A percentile compares a stretch with the other conserved stretches of the same genome.
These are phyloP conservation scores for Syndactyla subalaris DNA, from an alignment of 2,797 vertebrate genomes.

Conservation along the genomic window DNA sequence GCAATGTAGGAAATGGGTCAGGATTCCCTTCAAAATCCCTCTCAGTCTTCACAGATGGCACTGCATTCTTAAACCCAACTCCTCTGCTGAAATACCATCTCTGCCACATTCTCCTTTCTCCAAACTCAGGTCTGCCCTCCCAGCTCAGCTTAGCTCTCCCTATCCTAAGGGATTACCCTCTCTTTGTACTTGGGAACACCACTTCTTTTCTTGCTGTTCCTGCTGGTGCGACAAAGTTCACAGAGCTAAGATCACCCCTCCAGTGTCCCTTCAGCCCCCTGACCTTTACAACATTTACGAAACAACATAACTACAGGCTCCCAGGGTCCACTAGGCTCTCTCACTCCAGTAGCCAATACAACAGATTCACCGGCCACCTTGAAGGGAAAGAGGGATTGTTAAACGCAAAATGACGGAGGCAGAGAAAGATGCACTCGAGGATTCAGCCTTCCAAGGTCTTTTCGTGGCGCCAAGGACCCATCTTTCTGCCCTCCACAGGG, in stretches of 20 bases:
- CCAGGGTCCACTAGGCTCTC: constrained; percentile 61
- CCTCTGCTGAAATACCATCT: not conserved
- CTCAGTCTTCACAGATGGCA: not conserved
- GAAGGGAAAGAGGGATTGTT: constrained; percentile 67
- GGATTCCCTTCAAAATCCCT: not conserved
- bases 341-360: constrained; percentile 57
- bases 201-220: not conserved
- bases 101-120: not conserved
- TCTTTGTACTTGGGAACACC: not conserved
- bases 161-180: not conserved
- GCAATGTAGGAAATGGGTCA: constrained; percentile 19
- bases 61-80: not conserved
- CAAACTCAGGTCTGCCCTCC: not conserved
- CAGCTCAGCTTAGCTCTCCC: constrained; percentile 16
- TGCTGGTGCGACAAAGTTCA: constrained; percentile 16
- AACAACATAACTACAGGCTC: constrained; percentile 68
- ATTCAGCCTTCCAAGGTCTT: constrained; percentile 57
- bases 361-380: constrained; percentile 59
- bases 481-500: constrained; percentile 1
- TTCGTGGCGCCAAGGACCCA: constrained; percentile 24
- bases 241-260: constrained; percentile 45
- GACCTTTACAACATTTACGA: constrained; percentile 65
- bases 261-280: constrained; percentile 31
- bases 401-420: constrained; percentile 60
- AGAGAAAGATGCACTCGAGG: constrained; percentile 62